Conservation (phyloP, 2,888 invertebrate species). For the Zaprionus obscuricornis region DNA sequence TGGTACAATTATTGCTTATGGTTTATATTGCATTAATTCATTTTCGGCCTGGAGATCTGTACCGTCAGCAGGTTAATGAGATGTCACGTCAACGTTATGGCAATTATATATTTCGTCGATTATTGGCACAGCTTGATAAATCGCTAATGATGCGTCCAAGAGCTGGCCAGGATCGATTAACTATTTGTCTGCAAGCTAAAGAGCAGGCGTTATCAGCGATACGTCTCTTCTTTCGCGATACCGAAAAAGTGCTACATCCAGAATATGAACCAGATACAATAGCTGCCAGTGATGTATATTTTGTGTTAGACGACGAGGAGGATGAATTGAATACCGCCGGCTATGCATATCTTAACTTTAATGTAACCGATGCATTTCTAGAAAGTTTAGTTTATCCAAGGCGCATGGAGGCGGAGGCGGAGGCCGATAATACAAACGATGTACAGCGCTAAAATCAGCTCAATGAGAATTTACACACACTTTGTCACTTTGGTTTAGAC, state of each 20-base stretch:
- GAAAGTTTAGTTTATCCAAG: conserved; percentile 41
- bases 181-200: conserved; percentile 15
- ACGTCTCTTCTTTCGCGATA: conserved; percentile 46
- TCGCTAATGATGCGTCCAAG: conserved; percentile 7
- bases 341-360: conserved; percentile 26
- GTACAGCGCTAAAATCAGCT: no score
- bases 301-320: conserved; percentile 45
- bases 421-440: no score
- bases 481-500: no score
- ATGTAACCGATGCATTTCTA: conserved; percentile 44
- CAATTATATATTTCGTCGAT: conserved; percentile 51
- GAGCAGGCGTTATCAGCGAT: conserved; percentile 28
- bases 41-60: conserved; percentile 19
- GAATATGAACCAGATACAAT: conserved; percentile 16
- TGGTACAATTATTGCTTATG: conserved; percentile 38
- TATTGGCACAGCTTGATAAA: conserved; percentile 43
- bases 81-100: conserved; percentile 32
- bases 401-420: no score
- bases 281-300: conserved; percentile 28
- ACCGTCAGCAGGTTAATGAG: conserved; percentile 28
- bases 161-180: conserved; percentile 15
- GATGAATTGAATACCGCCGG: conserved; percentile 29
- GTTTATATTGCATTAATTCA: conserved; percentile 26
- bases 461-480: no score
- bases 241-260: conserved; percentile 43